Percentiles rank a stretch among this genome's conserved stretches.
phyloP scores from a whole-genome alignment of 1,140 invertebrate genomes.

The Ceratosolen fusciceps region DNA sequence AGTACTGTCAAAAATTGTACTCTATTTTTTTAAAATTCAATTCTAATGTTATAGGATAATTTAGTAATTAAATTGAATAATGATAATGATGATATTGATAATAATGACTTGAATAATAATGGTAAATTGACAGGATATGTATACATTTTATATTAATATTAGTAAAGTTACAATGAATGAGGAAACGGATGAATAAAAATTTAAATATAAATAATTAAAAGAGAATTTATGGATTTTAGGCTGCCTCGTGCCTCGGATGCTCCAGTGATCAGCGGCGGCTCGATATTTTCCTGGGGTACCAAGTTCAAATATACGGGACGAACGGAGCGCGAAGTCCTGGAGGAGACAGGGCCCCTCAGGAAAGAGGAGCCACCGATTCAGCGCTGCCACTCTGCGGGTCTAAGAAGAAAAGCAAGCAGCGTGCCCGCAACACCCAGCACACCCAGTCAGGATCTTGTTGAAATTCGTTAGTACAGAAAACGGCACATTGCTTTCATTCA shows the following conservation, averaged over 20 bases:
- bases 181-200: neutral
- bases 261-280: slow-evolving; percentile 91
- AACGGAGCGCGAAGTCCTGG: slow-evolving; percentile 89
- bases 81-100: too few species aligned
- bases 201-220: neutral
- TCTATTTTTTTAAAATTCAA: too few species aligned
- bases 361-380: slow-evolving; percentile 75
- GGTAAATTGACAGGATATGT: too few species aligned
- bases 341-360: slow-evolving; percentile 75
- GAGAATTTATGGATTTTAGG: slow-evolving; percentile 67
- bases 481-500: slow-evolving; percentile 46
- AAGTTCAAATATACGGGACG: slow-evolving; percentile 93
- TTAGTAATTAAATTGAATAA: too few species aligned
- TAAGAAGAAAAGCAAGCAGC: slow-evolving; percentile 84
- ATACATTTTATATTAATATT: too few species aligned
- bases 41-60: too few species aligned
- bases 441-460: slow-evolving; percentile 73
- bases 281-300: slow-evolving; percentile 93
- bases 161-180: too few species aligned
- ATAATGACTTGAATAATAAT: too few species aligned
- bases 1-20: too few species aligned
- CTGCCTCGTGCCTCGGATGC: slow-evolving; percentile 89
- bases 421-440: slow-evolving; percentile 89
- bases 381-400: slow-evolving; percentile 73
- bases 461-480: slow-evolving; percentile 66